A percentile compares a stretch with the other conserved stretches of the same genome.
Conservation (phyloP, 2,888 invertebrate genomes). For the Dryadula phaetusa region DNA sequence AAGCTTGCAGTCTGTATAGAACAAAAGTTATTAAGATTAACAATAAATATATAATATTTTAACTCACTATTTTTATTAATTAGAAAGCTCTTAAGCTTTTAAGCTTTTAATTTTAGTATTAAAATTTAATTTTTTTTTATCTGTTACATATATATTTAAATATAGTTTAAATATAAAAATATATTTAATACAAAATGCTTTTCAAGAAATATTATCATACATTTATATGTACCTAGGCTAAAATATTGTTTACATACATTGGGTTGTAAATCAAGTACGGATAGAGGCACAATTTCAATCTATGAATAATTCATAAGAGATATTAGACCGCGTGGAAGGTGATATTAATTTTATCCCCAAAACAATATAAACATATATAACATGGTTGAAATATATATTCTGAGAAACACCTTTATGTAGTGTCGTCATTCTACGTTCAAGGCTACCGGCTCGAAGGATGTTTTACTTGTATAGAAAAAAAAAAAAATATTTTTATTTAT, state of each 20-base stretch:
- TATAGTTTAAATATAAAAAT: no score
- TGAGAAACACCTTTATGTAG: not conserved
- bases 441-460: not conserved
- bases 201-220: no score
- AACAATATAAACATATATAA: slow-evolving; percentile 9
- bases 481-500: no score
- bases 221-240: not conserved
- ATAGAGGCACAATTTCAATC: slow-evolving; percentile 21
- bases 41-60: no score
- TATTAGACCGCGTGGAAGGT: slow-evolving; percentile 29
- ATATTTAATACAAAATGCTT: no score
- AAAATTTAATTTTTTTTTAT: no score
- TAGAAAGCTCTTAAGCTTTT: no score
- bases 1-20: not conserved
- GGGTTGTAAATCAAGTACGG: slow-evolving; percentile 28
- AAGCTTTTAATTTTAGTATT: no score
- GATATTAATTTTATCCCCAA: slow-evolving; percentile 33
- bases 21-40: not conserved
- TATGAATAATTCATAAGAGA: slow-evolving; percentile 34
- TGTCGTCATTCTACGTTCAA: not conserved
- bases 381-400: not conserved
- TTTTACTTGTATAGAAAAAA: not conserved
- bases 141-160: no score
- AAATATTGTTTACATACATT: slow-evolving; percentile 11
- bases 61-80: no score